phyloP scores from a whole-genome alignment of 1,140 invertebrate species.

The Lepidurus couesii region DNA sequence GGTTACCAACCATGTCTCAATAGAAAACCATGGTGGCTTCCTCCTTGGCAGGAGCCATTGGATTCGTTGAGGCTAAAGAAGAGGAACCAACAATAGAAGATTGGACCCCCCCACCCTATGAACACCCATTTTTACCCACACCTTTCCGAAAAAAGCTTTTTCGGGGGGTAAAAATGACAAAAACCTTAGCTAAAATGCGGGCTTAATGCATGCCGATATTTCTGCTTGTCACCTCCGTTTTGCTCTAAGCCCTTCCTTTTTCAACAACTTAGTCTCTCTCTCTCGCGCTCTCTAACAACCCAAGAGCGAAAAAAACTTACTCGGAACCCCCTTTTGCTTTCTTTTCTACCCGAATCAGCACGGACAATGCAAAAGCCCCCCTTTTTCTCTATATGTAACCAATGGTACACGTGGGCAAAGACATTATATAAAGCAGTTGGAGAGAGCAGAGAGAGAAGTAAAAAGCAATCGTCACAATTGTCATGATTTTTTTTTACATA shows the following conservation, averaged over 20 bases:
- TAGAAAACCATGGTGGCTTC: conserved; percentile 1
- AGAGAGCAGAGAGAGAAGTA: background rate
- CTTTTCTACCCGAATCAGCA: conserved; percentile 19
- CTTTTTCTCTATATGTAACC: conserved; percentile 9
- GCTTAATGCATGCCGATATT: conserved; percentile 6
- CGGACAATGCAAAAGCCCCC: background rate
- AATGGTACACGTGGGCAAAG: conserved; percentile 18
- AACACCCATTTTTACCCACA: conserved; percentile 3
- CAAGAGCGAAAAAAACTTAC: background rate
- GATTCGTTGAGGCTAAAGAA: background rate
- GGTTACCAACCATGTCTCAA: background rate
- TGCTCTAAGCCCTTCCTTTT: conserved; percentile 18
- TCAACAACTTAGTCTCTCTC: conserved; percentile 13
- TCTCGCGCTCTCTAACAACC: background rate
- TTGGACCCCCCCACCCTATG: background rate
- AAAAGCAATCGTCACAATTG: conserved; percentile 22
- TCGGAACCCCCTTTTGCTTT: conserved; percentile 8
- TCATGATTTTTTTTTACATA: conserved; percentile 9
- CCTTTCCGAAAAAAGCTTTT: conserved; percentile 1
- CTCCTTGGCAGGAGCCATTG: background rate
- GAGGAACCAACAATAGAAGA: background rate
- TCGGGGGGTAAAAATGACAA: background rate
- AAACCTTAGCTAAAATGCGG: conserved; percentile 18
- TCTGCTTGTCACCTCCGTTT: conserved; percentile 14
- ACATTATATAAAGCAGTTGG: conserved; percentile 15